A percentile compares a stretch with the other conserved stretches of the same genome.
Evolutionary conservation across 2,113 vertebrate genomes (phyloP).

Genomic region (Eurystomus gularis): DNA sequence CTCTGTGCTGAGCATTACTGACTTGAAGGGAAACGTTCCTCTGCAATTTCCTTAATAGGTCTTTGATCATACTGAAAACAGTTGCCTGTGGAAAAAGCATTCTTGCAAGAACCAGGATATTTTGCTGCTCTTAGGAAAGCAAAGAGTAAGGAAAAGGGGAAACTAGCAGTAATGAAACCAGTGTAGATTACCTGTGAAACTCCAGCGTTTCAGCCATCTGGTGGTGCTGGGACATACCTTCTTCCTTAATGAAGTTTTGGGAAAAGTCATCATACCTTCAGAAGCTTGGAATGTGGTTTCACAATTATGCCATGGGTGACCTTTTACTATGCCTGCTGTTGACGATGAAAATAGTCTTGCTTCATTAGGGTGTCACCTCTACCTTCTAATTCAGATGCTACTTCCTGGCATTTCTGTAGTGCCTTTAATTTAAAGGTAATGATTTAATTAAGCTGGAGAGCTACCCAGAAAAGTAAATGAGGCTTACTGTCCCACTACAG

Average conservation of each 20-base stretch:
- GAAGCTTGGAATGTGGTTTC: conserved; percentile 58
- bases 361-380: conserved; percentile 50
- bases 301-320: conserved; percentile 27
- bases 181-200: neutral
- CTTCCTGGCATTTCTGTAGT: conserved; percentile 54
- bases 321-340: conserved; percentile 28
- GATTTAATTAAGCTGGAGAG: conserved; percentile 54
- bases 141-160: neutral
- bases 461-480: neutral
- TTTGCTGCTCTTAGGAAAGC: neutral
- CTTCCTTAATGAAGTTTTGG: conserved; percentile 38
- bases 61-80: conserved; percentile 26
- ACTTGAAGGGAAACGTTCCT: neutral
- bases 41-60: conserved; percentile 30
- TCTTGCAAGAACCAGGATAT: neutral
- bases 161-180: neutral
- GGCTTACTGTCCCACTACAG: neutral
- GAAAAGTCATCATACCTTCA: conserved; percentile 36
- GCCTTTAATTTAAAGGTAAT: conserved; percentile 62
- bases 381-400: conserved; percentile 21
- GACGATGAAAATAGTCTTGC: conserved; percentile 13
- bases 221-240: neutral
- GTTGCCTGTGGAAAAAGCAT: neutral
- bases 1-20: neutral
- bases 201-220: neutral